phyloP scores from a whole-genome alignment of 2,113 vertebrate genomes.

The Anarhynchus alexandrinus region DNA sequence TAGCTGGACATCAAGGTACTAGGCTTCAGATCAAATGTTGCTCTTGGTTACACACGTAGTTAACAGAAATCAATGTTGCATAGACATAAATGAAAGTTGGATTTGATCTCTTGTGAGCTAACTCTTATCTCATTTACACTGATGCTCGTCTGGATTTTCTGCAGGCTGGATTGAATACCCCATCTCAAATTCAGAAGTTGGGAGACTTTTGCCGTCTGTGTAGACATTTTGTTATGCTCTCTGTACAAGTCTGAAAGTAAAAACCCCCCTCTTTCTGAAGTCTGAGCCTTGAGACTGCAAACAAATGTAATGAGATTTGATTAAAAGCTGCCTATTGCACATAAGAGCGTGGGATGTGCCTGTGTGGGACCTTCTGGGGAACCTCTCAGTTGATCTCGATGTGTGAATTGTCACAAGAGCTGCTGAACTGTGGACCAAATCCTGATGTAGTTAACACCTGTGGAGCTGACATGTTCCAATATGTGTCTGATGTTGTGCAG shows the following conservation, averaged over 20 bases:
- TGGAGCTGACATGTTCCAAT: neutral
- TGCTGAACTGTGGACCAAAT: neutral
- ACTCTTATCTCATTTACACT: neutral
- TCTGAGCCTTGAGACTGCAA: neutral
- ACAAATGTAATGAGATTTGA: neutral
- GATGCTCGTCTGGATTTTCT: neutral
- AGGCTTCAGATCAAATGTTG: conserved; percentile 37
- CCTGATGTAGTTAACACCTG: conserved; percentile 3
- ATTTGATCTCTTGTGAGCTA: conserved; percentile 1
- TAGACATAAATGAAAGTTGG: conserved; percentile 5
- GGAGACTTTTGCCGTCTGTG: neutral
- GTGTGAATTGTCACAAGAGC: conserved; percentile 27
- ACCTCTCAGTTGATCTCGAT: neutral
- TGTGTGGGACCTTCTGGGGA: neutral
- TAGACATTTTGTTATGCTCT: neutral
- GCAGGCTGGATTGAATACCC: neutral
- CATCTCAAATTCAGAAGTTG: neutral
- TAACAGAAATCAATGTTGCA: conserved; percentile 32
- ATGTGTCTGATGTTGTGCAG: neutral
- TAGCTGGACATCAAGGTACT: conserved; percentile 26
- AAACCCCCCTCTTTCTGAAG: neutral
- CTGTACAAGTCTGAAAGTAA: neutral
- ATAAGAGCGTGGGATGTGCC: neutral
- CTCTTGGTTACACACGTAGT: conserved; percentile 38
- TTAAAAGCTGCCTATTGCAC: neutral